These are phyloP conservation scores for Cerceris rybyensis DNA, from an alignment of 2,888 invertebrate genomes.

Conservation along the genomic window DNA sequence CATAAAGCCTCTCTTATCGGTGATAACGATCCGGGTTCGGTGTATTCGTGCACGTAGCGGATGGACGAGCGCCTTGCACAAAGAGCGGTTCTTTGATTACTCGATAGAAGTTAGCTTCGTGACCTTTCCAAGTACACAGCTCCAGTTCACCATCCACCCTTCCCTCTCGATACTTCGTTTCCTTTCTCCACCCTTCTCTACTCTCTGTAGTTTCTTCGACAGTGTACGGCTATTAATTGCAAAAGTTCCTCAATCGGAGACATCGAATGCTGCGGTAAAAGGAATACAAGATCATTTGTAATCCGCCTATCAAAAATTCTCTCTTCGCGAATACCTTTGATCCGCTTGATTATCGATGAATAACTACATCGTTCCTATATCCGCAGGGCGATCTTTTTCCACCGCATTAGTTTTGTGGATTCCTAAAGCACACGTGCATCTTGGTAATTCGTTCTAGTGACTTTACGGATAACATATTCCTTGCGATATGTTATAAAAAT, in stretches of 20 bases:
- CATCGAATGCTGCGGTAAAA: slow-evolving; percentile 43
- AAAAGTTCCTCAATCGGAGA: slow-evolving; percentile 55
- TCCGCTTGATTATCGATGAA: slow-evolving; percentile 20
- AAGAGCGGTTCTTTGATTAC: slow-evolving; percentile 58
- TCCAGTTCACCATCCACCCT: slow-evolving; percentile 14
- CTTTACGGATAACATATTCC: too few relatives aligned
- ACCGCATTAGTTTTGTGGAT: too few relatives aligned
- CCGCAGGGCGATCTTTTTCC: too few relatives aligned
- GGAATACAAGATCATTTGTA: slow-evolving; percentile 37
- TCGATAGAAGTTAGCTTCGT: slow-evolving; percentile 57
- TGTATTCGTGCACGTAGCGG: slow-evolving; percentile 40
- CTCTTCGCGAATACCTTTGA: slow-evolving; percentile 17
- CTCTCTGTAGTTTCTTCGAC: slow-evolving; percentile 36
- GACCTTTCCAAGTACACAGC: slow-evolving; percentile 51
- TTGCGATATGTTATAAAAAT: too few relatives aligned
- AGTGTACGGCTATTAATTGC: slow-evolving; percentile 56
- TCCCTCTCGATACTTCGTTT: slow-evolving; percentile 19
- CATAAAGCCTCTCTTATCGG: slow-evolving; percentile 38
- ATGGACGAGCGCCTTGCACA: slow-evolving; percentile 54
- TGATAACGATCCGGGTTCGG: slow-evolving; percentile 44
- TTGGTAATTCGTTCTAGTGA: too few relatives aligned
- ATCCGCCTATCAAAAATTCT: slow-evolving; percentile 26
- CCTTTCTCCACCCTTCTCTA: slow-evolving; percentile 21
- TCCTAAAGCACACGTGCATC: too few relatives aligned
- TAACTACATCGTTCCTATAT: slow-evolving; percentile 1